Evolutionary conservation across 2,797 vertebrate species (phyloP).

Genomic region (Centropyge bicolor): DNA sequence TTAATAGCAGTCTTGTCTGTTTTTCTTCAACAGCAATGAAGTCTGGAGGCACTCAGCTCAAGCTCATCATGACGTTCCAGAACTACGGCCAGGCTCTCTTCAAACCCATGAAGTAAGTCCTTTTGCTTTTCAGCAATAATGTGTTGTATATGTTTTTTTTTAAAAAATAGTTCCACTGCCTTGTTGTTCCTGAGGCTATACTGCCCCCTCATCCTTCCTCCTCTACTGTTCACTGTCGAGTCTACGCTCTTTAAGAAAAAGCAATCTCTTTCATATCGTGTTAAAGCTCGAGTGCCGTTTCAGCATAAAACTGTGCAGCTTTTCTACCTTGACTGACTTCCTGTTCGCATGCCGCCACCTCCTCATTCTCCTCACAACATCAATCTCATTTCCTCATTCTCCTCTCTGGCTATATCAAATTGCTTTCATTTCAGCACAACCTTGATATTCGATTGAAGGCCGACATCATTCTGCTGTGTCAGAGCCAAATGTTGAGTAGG

Average conservation of each 20-base stretch:
- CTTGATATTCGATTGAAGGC: slow-evolving; percentile 71
- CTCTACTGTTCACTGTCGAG: not conserved
- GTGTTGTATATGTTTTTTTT: slow-evolving; percentile 13
- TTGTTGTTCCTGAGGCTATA: slow-evolving; percentile 7
- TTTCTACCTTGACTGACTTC: slow-evolving; percentile 46
- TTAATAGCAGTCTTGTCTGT: slow-evolving; percentile 44
- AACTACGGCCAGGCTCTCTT: slow-evolving; percentile 96
- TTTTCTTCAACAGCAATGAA: slow-evolving; percentile 92
- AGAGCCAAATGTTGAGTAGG: slow-evolving; percentile 63
- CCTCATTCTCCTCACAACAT: slow-evolving; percentile 62
- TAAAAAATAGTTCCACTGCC: not conserved
- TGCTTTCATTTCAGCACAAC: slow-evolving; percentile 72
- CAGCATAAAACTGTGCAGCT: slow-evolving; percentile 53
- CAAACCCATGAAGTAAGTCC: slow-evolving; percentile 88
- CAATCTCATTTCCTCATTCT: slow-evolving; percentile 68
- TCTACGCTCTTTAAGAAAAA: slow-evolving; percentile 43
- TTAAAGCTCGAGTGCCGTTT: slow-evolving; percentile 47
- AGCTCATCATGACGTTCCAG: slow-evolving; percentile 99
- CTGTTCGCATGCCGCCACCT: slow-evolving; percentile 43
- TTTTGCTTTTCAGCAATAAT: not conserved
- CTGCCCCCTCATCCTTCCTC: slow-evolving; percentile 7
- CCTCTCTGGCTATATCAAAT: slow-evolving; percentile 66
- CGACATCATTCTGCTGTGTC: slow-evolving; percentile 68
- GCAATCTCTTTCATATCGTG: slow-evolving; percentile 18
- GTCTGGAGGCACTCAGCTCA: slow-evolving; percentile 98